These are phyloP conservation scores for Caenorhabditis sp. DNA, from an alignment of 2,888 invertebrate genomes.

Conservation along the genomic window DNA sequence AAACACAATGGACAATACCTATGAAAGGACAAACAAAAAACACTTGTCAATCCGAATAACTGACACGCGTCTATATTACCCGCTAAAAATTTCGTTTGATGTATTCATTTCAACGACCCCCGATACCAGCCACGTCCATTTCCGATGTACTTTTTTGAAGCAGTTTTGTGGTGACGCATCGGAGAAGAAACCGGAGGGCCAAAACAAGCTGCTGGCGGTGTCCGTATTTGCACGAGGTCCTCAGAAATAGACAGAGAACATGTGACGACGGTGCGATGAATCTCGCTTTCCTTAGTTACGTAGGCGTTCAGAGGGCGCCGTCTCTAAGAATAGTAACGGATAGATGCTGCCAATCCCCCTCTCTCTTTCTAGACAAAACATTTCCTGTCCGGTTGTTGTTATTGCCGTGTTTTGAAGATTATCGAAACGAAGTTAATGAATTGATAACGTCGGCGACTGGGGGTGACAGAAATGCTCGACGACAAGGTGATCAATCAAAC, in stretches of 20 bases:
- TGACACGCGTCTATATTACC: conserved; percentile 32
- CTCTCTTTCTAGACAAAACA: conserved; percentile 29
- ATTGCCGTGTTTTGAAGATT: conserved; percentile 22
- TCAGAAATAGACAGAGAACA: conserved; percentile 56
- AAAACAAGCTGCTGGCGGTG: conserved; percentile 55
- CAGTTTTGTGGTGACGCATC: conserved; percentile 52
- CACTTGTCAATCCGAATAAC: conserved; percentile 47
- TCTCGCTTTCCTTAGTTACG: conserved; percentile 57
- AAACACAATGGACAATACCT: conserved; percentile 18
- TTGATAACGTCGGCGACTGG: conserved; percentile 5
- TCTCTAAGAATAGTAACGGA: conserved; percentile 30
- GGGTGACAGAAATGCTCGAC: conserved; percentile 57
- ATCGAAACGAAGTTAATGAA: conserved; percentile 7
- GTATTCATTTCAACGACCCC: conserved; percentile 20
- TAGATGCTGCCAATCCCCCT: conserved; percentile 7
- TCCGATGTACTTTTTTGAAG: conserved; percentile 57
- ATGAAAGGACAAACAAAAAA: conserved; percentile 43
- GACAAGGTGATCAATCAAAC: conserved; percentile 61
- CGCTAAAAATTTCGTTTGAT: background rate
- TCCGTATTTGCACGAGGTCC: conserved; percentile 48
- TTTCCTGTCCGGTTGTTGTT: conserved; percentile 39
- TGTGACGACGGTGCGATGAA: conserved; percentile 27
- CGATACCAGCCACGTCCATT: conserved; percentile 4
- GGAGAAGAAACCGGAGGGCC: conserved; percentile 52
- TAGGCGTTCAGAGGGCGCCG: conserved; percentile 60